Conservation (phyloP, 2,888 invertebrate genomes). For the Drosophila birchii region DNA sequence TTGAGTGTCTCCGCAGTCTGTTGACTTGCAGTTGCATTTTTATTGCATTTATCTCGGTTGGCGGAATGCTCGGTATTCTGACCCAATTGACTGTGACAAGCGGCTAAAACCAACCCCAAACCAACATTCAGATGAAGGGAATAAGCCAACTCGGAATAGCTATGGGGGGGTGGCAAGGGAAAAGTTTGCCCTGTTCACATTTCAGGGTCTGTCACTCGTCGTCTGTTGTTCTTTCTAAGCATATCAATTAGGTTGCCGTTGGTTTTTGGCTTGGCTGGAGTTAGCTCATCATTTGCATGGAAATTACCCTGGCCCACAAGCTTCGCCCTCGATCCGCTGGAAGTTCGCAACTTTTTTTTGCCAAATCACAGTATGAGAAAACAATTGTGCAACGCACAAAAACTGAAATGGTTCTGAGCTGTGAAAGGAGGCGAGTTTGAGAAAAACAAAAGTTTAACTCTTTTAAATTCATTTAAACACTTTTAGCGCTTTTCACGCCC, state of each 20-base stretch:
- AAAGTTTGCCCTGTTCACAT: slow-evolving; percentile 62
- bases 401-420: slow-evolving; percentile 46
- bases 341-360: slow-evolving; percentile 65
- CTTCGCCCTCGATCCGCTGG: slow-evolving; percentile 3
- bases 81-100: slow-evolving; percentile 12
- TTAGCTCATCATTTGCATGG: slow-evolving; percentile 70
- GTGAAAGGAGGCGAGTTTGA: slow-evolving; percentile 37
- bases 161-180: background rate
- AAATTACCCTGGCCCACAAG: slow-evolving; percentile 55
- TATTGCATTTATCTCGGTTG: slow-evolving; percentile 14
- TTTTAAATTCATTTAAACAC: slow-evolving; percentile 79
- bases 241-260: slow-evolving; percentile 70
- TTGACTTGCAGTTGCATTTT: slow-evolving; percentile 3
- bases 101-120: background rate
- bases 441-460: slow-evolving; percentile 65
- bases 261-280: slow-evolving; percentile 49
- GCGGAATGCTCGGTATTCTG: slow-evolving; percentile 9
- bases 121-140: background rate
- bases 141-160: background rate
- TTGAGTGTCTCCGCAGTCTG: background rate
- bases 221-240: slow-evolving; percentile 68
- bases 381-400: slow-evolving; percentile 61
- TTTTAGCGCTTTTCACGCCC: slow-evolving; percentile 75
- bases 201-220: slow-evolving; percentile 54
- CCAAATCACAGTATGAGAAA: slow-evolving; percentile 56